Evolutionary conservation across 2,113 vertebrate genomes (phyloP).

Genomic region (Lophochroa leadbeateri): DNA sequence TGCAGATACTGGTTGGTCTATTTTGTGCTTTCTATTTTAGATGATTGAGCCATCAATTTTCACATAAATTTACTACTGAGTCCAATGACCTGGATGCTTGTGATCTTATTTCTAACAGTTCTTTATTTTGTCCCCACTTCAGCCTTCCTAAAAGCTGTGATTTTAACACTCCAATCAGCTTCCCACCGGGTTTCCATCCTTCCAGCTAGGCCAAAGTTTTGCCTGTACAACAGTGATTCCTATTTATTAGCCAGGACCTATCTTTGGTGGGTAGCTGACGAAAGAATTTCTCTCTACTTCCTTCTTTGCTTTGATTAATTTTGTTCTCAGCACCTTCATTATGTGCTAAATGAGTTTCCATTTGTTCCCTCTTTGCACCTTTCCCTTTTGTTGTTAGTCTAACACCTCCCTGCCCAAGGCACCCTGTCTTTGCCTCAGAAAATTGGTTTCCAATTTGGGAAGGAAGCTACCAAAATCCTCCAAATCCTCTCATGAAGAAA

Average conservation of each 20-base stretch:
- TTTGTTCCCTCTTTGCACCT: constrained; percentile 66
- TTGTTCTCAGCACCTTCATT: constrained; percentile 40
- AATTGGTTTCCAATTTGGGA: constrained; percentile 4
- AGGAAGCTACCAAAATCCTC: constrained; percentile 15
- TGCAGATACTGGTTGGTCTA: neutral
- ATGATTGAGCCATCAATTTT: constrained; percentile 34
- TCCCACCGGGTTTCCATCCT: neutral
- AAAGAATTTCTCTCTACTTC: constrained; percentile 37
- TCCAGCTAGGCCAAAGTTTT: neutral
- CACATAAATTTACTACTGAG: constrained; percentile 10
- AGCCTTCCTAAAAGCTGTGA: neutral
- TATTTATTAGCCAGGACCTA: neutral
- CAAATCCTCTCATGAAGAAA: neutral
- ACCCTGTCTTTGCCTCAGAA: neutral
- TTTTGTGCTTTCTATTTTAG: constrained; percentile 5
- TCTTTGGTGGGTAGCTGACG: neutral
- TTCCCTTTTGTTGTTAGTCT: constrained; percentile 66
- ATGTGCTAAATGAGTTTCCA: constrained; percentile 57
- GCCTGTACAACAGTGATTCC: neutral
- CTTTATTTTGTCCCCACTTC: neutral
- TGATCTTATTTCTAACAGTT: neutral
- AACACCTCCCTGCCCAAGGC: constrained; percentile 39
- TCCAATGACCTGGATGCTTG: neutral
- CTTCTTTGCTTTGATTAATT: constrained; percentile 57
- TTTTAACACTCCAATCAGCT: constrained; percentile 12